These are phyloP conservation scores for Periophthalmus modestus DNA, from an alignment of 2,113 vertebrate species.

Conservation along the genomic window DNA sequence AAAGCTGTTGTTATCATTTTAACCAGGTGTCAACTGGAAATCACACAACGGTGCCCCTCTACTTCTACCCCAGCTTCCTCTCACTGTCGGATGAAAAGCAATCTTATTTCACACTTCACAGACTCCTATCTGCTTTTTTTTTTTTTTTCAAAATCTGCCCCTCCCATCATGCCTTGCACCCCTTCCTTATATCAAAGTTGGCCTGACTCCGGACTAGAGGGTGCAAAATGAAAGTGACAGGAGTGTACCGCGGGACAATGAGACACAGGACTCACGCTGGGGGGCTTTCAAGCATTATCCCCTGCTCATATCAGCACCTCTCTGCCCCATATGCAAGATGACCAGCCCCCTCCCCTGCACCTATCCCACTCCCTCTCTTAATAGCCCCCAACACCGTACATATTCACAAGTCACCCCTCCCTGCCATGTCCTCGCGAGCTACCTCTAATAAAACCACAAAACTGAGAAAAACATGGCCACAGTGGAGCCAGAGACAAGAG, in stretches of 20 bases:
- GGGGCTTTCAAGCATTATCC: conserved; percentile 80
- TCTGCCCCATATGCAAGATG: conserved; percentile 60
- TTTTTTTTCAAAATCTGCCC: conserved; percentile 58
- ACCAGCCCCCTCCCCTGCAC: conserved; percentile 54
- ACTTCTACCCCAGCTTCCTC: conserved; percentile 74
- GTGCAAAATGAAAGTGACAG: conserved; percentile 85
- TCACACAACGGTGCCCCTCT: conserved; percentile 50
- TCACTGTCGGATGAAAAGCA: conserved; percentile 80
- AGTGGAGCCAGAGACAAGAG: conserved; percentile 40
- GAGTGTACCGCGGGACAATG: conserved; percentile 80
- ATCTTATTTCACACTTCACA: conserved; percentile 83
- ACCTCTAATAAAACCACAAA: conserved; percentile 55
- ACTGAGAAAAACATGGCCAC: conserved; percentile 51
- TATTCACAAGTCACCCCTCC: conserved; percentile 26
- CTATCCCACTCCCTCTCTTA: conserved; percentile 43
- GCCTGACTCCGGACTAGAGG: conserved; percentile 76
- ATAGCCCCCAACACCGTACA: conserved; percentile 9
- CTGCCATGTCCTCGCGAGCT: conserved; percentile 27
- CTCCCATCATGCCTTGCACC: conserved; percentile 66
- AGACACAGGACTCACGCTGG: conserved; percentile 79
- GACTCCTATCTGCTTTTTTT: conserved; percentile 74
- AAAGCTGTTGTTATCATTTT: conserved; percentile 73
- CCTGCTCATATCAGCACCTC: conserved; percentile 80
- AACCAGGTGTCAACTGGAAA: conserved; percentile 75
- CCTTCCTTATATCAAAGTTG: conserved; percentile 80